These are phyloP conservation scores for Caenorhabditis sp. DNA, from an alignment of 2,888 invertebrate species.

Conservation along the genomic window DNA sequence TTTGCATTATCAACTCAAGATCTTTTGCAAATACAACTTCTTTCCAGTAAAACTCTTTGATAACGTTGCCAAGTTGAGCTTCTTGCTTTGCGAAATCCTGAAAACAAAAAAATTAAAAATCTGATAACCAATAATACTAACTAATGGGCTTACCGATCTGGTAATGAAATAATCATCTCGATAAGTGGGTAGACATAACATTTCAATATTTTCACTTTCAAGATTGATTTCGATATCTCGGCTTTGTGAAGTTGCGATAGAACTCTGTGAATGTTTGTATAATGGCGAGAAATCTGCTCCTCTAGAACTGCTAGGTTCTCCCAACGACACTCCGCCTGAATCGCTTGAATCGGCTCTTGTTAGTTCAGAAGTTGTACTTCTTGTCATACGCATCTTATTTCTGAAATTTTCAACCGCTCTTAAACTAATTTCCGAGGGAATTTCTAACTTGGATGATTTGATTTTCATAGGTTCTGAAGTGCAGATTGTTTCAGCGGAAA, in stretches of 20 bases:
- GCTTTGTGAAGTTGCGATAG: constrained; percentile 18
- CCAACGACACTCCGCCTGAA: constrained; percentile 46
- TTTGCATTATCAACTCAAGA: constrained; percentile 73
- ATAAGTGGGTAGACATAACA: constrained; percentile 23
- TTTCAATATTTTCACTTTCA: constrained; percentile 8
- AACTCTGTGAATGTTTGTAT: constrained; percentile 32
- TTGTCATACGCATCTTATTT: constrained; percentile 26
- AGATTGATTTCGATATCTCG: constrained; percentile 27
- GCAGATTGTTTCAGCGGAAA: constrained; percentile 47
- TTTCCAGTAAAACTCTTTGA: constrained; percentile 51
- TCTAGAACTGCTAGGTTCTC: constrained; percentile 15
- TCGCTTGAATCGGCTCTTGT: constrained; percentile 45
- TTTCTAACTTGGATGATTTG: constrained; percentile 24
- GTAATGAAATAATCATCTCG: constrained; percentile 41
- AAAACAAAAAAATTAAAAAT: too few species aligned
- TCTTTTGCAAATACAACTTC: constrained; percentile 46
- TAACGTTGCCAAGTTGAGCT: constrained; percentile 34
- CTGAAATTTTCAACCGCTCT: constrained; percentile 9
- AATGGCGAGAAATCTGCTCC: background rate
- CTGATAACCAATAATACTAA: background rate
- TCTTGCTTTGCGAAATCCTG: constrained; percentile 30
- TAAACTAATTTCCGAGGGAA: background rate
- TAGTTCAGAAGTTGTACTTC: constrained; percentile 36
- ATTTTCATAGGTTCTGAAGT: constrained; percentile 36
- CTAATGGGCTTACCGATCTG: background rate